Percentiles rank a stretch among this genome's conserved stretches.
These are phyloP conservation scores for Bombus impatiens DNA, from an alignment of 1,140 invertebrate species.

Conservation along the genomic window DNA sequence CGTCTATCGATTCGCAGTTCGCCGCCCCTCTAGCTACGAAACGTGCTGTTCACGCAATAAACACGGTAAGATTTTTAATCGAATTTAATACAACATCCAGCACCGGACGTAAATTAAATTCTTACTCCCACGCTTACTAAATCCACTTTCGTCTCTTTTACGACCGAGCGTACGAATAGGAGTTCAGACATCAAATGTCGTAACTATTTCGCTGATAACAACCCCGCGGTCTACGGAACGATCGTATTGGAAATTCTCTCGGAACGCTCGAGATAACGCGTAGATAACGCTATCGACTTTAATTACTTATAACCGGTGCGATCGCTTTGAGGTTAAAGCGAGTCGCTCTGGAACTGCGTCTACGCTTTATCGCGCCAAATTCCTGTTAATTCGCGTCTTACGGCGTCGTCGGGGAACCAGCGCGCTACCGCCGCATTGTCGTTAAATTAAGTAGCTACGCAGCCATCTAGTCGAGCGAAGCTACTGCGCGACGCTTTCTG, in stretches of 20 bases:
- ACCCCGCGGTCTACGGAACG: neutral
- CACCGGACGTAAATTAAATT: neutral
- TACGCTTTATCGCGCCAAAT: conserved; percentile 56
- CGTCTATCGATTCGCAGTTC: neutral
- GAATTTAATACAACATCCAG: neutral
- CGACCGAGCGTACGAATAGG: neutral
- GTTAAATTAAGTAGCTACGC: conserved; percentile 34
- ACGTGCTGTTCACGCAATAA: neutral
- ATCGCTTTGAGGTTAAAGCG: conserved; percentile 53
- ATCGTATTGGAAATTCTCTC: conserved; percentile 4
- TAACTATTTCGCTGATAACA: neutral
- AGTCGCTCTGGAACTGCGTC: neutral
- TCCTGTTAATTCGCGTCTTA: conserved; percentile 41
- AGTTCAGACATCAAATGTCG: neutral
- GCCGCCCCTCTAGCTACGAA: neutral
- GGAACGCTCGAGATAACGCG: conserved; percentile 23
- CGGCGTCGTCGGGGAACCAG: conserved; percentile 34
- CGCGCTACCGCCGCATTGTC: conserved; percentile 23
- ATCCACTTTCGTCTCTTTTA: neutral
- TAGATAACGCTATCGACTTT: conserved; percentile 46
- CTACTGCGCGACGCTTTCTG: neutral
- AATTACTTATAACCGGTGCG: conserved; percentile 55
- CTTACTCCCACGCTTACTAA: neutral
- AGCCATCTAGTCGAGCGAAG: neutral
- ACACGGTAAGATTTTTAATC: neutral